Percentiles rank a stretch among this genome's conserved stretches.
These are phyloP conservation scores for Palloptera scutellata DNA, from an alignment of 2,888 invertebrate genomes.

Conservation along the genomic window DNA sequence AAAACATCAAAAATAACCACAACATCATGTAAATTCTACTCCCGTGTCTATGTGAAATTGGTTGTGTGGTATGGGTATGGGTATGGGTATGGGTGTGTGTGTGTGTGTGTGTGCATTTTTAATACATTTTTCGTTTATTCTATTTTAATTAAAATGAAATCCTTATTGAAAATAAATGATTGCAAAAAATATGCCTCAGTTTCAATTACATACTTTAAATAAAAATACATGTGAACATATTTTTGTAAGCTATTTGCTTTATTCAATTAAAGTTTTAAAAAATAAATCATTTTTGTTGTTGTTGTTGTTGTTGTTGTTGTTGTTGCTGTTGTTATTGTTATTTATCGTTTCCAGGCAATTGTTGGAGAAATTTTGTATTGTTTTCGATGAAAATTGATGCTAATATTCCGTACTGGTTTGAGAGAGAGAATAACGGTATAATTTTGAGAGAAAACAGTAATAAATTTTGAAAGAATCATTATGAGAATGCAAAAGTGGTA, in stretches of 20 bases:
- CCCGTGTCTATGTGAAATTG: slow-evolving; percentile 9
- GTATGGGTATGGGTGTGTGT: neutral
- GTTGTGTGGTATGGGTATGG: neutral
- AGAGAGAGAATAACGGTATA: too few relatives aligned
- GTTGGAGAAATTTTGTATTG: neutral
- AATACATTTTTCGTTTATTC: slow-evolving; percentile 1
- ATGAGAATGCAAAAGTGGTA: too few relatives aligned
- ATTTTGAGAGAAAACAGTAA: too few relatives aligned
- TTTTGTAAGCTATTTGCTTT: too few relatives aligned
- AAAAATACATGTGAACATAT: too few relatives aligned
- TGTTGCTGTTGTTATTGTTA: slow-evolving; percentile 4
- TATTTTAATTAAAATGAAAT: neutral
- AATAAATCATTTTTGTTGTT: neutral
- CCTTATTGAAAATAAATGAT: too few relatives aligned
- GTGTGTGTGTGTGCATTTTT: neutral
- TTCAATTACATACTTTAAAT: too few relatives aligned
- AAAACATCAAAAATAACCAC: neutral
- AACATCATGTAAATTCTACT: neutral
- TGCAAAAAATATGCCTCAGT: too few relatives aligned
- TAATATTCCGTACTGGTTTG: neutral
- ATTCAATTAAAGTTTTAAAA: too few relatives aligned
- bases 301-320: neutral
- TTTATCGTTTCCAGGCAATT: neutral
- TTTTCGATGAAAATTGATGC: neutral
- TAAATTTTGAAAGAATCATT: too few relatives aligned